phyloP scores from a whole-genome alignment of 2,888 invertebrate genomes.

The Steinernema hermaphroditum region DNA sequence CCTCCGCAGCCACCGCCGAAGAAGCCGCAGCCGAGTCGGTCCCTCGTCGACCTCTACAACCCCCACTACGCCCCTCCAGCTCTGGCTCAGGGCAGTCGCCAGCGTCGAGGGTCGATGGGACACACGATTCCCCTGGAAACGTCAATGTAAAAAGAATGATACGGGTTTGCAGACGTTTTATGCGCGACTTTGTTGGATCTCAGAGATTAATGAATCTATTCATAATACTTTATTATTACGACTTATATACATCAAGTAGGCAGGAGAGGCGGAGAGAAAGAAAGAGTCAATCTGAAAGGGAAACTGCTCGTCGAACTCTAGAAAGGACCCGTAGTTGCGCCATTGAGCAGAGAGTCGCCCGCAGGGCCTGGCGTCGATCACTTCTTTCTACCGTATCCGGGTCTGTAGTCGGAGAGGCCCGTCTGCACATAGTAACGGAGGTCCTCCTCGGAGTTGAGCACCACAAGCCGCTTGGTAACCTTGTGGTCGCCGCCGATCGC shows the following conservation, averaged over 20 bases:
- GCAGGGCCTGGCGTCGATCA: neutral
- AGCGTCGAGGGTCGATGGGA: conserved; percentile 9
- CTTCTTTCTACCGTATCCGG: conserved; percentile 15
- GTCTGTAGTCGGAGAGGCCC: conserved; percentile 35
- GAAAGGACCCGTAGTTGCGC: conserved; percentile 23
- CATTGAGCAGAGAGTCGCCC: neutral
- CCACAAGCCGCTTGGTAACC: conserved; percentile 61
- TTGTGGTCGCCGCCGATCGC: conserved; percentile 64
- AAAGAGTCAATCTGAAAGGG: neutral
- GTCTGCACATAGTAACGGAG: conserved; percentile 56
- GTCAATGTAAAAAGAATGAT: conserved; percentile 33
- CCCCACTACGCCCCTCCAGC: neutral
- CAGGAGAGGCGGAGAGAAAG: too few relatives aligned
- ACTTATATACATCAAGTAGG: neutral
- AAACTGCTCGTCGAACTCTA: conserved; percentile 15
- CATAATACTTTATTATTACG: neutral
- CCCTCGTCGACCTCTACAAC: conserved; percentile 30
- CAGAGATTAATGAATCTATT: neutral
- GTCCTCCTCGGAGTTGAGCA: conserved; percentile 66
- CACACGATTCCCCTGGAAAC: conserved; percentile 33
- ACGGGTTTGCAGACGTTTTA: conserved; percentile 11
- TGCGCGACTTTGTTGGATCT: conserved; percentile 3
- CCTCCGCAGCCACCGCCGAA: neutral
- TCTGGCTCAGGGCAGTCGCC: neutral
- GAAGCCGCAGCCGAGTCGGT: conserved; percentile 22